These are phyloP conservation scores for Stictocephala bisonia DNA, from an alignment of 2,888 invertebrate species.

Conservation along the genomic window DNA sequence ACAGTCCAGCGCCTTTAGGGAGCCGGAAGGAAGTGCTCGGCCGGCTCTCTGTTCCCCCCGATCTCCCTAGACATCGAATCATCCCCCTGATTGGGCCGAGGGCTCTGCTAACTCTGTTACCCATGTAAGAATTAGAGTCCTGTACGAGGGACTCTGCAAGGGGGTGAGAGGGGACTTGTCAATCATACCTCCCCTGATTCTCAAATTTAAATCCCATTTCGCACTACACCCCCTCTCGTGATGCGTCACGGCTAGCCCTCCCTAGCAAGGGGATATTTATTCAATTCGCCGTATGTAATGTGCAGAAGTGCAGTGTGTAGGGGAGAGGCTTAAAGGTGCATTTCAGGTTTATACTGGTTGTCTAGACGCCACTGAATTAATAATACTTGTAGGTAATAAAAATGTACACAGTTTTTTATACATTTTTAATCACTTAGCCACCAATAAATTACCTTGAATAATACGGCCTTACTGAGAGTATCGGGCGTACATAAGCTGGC, in stretches of 20 bases:
- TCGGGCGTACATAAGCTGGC: no score
- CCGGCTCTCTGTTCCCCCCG: background rate
- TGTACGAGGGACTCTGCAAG: conserved; percentile 28
- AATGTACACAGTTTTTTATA: no score
- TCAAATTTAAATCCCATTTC: conserved; percentile 41
- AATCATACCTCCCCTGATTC: conserved; percentile 40
- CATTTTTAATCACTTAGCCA: no score
- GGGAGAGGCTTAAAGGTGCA: no score
- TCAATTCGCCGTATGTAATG: conserved; percentile 18
- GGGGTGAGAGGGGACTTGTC: conserved; percentile 18
- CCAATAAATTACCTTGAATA: no score
- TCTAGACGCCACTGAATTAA: no score
- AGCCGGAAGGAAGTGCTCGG: background rate
- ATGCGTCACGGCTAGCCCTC: conserved; percentile 23
- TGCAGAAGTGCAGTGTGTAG: no score
- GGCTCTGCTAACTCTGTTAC: conserved; percentile 32
- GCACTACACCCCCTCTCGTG: no score
- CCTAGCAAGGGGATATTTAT: conserved; percentile 34
- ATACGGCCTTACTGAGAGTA: no score
- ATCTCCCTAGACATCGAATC: background rate
- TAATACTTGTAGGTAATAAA: no score
- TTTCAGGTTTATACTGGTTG: no score
- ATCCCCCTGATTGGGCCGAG: conserved; percentile 31
- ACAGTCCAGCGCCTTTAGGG: conserved; percentile 18
- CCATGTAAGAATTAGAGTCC: conserved; percentile 45